phyloP scores from a whole-genome alignment of 35 echinoderm and acorn worm species.

The Apostichopus californicus region DNA sequence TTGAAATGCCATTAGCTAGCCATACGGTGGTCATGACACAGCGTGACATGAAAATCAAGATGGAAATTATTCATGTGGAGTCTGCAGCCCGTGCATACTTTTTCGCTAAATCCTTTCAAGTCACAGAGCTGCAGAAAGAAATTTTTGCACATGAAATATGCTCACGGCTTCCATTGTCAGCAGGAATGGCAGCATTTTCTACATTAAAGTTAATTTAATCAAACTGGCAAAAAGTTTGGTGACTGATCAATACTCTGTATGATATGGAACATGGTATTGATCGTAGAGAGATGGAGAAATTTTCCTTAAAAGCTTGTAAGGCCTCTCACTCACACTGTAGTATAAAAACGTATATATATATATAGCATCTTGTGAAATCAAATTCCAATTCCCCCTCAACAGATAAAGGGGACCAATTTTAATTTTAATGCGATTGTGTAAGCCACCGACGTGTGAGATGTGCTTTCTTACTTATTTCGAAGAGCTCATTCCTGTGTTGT shows the following conservation, averaged over 20 bases:
- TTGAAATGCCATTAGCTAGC: neutral
- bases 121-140: neutral
- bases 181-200: neutral
- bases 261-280: neutral
- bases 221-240: neutral
- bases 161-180: neutral
- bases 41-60: neutral
- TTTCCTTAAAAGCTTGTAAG: neutral
- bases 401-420: neutral
- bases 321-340: neutral
- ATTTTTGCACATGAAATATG: neutral
- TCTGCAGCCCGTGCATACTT: neutral
- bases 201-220: slow-evolving; percentile 1
- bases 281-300: neutral
- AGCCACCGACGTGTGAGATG: neutral
- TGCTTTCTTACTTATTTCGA: neutral
- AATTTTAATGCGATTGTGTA: neutral
- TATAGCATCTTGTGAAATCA: neutral
- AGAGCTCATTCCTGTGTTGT: neutral
- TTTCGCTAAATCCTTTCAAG: neutral
- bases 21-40: neutral
- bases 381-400: neutral
- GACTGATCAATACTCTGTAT: neutral
- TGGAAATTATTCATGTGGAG: slow-evolving; percentile 1
- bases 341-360: neutral